Evolutionary conservation across 2,797 vertebrate genomes (phyloP).

Genomic region (Scyliorhinus canicula): DNA sequence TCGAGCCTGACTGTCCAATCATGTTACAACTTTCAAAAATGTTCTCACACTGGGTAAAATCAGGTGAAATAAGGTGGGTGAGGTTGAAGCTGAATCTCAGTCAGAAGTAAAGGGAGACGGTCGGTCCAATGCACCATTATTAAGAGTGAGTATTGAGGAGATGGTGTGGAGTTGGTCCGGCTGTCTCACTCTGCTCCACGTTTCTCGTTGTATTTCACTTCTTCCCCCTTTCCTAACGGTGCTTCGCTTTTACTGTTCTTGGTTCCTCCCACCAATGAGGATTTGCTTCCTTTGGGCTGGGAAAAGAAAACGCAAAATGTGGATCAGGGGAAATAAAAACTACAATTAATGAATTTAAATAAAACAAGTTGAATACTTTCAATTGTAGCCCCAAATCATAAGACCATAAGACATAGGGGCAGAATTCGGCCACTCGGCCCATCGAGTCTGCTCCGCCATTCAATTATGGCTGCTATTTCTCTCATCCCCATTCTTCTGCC

Average conservation of each 20-base stretch:
- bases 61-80: too few species aligned
- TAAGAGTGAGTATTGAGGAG: background rate
- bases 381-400: too few species aligned
- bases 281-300: background rate
- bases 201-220: background rate
- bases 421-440: too few species aligned
- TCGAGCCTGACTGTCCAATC: background rate
- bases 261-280: too few species aligned
- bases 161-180: background rate
- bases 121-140: background rate
- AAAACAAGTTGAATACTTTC: background rate
- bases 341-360: background rate
- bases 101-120: background rate
- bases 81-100: background rate
- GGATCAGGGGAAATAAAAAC: background rate
- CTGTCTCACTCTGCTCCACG: too few species aligned
- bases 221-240: background rate
- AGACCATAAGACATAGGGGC: too few species aligned
- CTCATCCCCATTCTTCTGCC: too few species aligned
- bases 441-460: too few species aligned
- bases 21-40: background rate
- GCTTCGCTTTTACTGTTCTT: background rate
- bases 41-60: background rate
- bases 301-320: background rate
- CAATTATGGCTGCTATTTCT: too few species aligned